Base-by-base conservation (phyloP, 1,140 invertebrate species). In the Himalopsyche phryganea region DNA sequence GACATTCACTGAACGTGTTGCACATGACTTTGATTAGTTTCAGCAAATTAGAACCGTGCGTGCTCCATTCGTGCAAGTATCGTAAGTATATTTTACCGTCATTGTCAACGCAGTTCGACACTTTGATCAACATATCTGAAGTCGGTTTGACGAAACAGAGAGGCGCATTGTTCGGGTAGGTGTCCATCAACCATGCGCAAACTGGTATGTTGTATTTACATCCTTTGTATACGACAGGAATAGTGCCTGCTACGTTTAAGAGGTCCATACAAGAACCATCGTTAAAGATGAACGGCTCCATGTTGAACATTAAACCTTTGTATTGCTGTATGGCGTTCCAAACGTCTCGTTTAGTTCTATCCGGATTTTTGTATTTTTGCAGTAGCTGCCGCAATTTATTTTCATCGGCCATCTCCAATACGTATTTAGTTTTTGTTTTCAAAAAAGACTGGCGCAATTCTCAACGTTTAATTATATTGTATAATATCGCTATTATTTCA, bases 111-210 rank as follows among this genome's bases (percentile, higher is more conserved):
- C 89, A 93, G 71, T 88, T 87, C 13, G 94, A 97, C 14, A 89
- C 85, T 81, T 96, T 97, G 56, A 99, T 96, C 50, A 86, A 84
- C 97, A 99, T 99, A 59, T 92, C 91, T 49, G 84, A 56, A 4
- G 97, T 99, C 35, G 98, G 98, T 74, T 87, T 92, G 0, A 99
- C 97, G 76, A 91, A 99, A 70, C 95, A 97, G 73, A 98, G 90
- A n/a, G 98, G 98, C 14, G 95, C 91, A 78, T 96, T 91, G 69
- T 92, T 86, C 1, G 98, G 98, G 83, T 99, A 93, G 19, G 93
- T 97, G 69, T 99, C 94, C 84, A 96, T 87, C 20, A 99, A 69
- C 92, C 94, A 98, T 66, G 99, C 89, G 71, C 89, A 90, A 19
- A 99, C 85, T 33, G 98, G 98, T 76, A 99, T 99, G 77, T 99